Evolutionary conservation across 2,113 vertebrate genomes (phyloP).

Genomic region (Cochlearius cochlearius): DNA sequence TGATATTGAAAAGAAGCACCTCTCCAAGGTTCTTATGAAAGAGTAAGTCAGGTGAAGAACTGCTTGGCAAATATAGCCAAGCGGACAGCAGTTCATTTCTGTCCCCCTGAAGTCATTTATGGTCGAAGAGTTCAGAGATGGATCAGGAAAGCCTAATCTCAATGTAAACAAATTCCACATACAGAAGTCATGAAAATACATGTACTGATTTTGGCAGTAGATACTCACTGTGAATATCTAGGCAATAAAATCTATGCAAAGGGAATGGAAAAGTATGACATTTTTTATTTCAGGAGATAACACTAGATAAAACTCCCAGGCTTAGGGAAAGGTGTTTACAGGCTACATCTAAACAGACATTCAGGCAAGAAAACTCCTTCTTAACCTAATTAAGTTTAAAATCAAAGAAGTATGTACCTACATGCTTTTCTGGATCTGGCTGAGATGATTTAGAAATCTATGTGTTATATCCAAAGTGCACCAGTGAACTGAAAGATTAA

Average conservation of each 20-base stretch:
- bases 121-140: neutral
- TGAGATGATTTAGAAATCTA: neutral
- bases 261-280: neutral
- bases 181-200: neutral
- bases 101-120: neutral
- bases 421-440: neutral
- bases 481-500: neutral
- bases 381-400: neutral
- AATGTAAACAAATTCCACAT: neutral
- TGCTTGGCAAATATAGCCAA: neutral
- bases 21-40: neutral
- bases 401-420: neutral
- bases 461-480: neutral
- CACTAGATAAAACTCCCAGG: neutral
- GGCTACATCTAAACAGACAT: neutral
- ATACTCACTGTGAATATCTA: neutral
- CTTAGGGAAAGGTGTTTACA: neutral
- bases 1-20: neutral
- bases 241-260: neutral
- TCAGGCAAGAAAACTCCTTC: neutral
- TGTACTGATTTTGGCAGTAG: neutral
- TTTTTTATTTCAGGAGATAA: neutral
- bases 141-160: neutral
- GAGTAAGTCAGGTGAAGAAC: neutral
- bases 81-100: neutral